phyloP scores from a whole-genome alignment of 2,888 invertebrate genomes.

The Pseudanteris insignis region DNA sequence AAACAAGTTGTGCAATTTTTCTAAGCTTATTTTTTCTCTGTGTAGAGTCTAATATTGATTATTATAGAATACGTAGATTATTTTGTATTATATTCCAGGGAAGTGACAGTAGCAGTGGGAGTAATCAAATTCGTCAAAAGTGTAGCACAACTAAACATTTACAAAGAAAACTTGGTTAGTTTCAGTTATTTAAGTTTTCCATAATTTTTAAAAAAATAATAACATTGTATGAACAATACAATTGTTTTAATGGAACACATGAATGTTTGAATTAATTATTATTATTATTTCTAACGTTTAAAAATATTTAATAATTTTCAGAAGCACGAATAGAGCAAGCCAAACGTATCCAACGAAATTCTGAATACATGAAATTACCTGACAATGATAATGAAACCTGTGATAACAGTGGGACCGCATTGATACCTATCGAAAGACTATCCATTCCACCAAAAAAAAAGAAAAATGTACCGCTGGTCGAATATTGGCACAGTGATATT shows the following conservation, averaged over 20 bases:
- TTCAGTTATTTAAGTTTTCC: too few relatives aligned
- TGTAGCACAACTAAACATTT: conserved; percentile 61
- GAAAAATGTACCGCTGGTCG: conserved; percentile 68
- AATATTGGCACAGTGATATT: conserved; percentile 67
- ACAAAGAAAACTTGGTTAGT: conserved; percentile 64
- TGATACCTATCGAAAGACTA: conserved; percentile 65
- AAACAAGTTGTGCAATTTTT: conserved; percentile 2
- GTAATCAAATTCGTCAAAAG: conserved; percentile 55
- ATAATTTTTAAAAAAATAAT: too few relatives aligned
- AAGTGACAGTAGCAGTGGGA: conserved; percentile 64
- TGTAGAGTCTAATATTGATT: too few relatives aligned
- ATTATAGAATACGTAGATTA: too few relatives aligned
- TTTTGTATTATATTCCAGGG: conserved; percentile 51
- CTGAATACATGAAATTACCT: conserved; percentile 63
- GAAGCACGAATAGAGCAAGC: conserved; percentile 66
- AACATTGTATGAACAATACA: too few relatives aligned
- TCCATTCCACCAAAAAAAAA: conserved; percentile 63
- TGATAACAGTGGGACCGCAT: conserved; percentile 49
- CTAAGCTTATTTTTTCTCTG: too few relatives aligned
- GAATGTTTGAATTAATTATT: too few relatives aligned
- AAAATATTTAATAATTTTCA: conserved; percentile 42
- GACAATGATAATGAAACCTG: conserved; percentile 55
- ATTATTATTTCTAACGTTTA: too few relatives aligned
- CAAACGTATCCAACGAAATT: conserved; percentile 63
- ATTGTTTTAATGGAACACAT: too few relatives aligned